These are phyloP conservation scores for Ectemnius continuus DNA, from an alignment of 2,888 invertebrate genomes.

Conservation along the genomic window DNA sequence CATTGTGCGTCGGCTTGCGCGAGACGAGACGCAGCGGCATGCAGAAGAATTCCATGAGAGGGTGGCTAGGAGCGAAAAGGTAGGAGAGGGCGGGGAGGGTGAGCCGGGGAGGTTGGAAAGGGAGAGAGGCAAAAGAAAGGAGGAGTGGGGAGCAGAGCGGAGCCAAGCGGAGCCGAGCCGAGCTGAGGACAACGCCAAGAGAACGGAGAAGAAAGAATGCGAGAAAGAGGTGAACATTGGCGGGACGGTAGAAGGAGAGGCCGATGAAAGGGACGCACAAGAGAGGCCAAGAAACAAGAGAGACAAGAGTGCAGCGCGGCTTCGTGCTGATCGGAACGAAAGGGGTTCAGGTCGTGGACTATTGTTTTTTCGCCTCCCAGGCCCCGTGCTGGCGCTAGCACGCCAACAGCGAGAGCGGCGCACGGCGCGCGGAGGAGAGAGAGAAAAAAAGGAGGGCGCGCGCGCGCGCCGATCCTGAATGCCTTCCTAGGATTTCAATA, in stretches of 20 bases:
- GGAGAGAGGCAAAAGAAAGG: slow-evolving; percentile 30
- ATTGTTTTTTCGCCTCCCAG: slow-evolving; percentile 62
- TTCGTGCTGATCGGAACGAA: slow-evolving; percentile 52
- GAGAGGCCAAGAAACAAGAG: slow-evolving; percentile 47
- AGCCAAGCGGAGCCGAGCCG: slow-evolving; percentile 27
- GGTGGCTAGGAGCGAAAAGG: slow-evolving; percentile 33
- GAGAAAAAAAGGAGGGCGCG: slow-evolving; percentile 27
- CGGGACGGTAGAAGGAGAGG: slow-evolving; percentile 36
- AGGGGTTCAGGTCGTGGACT: slow-evolving; percentile 56
- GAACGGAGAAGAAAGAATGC: slow-evolving; percentile 29
- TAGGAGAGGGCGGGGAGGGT: slow-evolving; percentile 22
- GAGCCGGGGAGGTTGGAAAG: slow-evolving; percentile 24
- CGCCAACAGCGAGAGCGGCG: slow-evolving; percentile 14
- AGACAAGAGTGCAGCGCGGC: slow-evolving; percentile 37
- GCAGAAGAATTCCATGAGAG: slow-evolving; percentile 34
- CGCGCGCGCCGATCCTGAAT: slow-evolving; percentile 42
- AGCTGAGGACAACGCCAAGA: slow-evolving; percentile 33
- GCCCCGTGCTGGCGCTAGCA: slow-evolving; percentile 36
- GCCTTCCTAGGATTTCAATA: slow-evolving; percentile 44
- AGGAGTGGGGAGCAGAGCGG: slow-evolving; percentile 39
- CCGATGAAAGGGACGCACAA: slow-evolving; percentile 39
- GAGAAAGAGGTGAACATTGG: slow-evolving; percentile 24
- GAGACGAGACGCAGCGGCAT: slow-evolving; percentile 55
- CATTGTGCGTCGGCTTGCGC: slow-evolving; percentile 61
- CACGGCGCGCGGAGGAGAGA: slow-evolving; percentile 3